Base-by-base conservation (phyloP, 2,888 invertebrate species). In the Halictus ligatus region DNA sequence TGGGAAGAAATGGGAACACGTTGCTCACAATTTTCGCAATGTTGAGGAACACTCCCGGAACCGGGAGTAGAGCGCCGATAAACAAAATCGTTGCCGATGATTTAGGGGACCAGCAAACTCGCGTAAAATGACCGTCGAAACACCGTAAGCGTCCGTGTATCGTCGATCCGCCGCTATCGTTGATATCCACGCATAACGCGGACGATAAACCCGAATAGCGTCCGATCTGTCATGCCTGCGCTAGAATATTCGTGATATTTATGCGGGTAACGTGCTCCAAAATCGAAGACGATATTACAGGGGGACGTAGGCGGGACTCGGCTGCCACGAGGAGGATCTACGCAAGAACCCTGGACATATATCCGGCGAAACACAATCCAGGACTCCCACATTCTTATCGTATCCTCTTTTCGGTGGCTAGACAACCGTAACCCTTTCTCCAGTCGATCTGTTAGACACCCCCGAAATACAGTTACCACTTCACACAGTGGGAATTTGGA, bases 401-500 rank as follows among this genome's bases (percentile, higher is more conserved):
- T 86, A 90, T 90, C 89, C 90, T 89, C 80, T 81, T 78, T 80
- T 80, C 86, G 79, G 89, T 87, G 78, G 78, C 71, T 79, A 77
- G 87, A 90, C 89, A 86, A 88, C 88, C 71, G 48, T 58, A 81
- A 40, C 78, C 79, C 67, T 18, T 78, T 80, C 82, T 75, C 84
- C n/a, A 58, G 35, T 12, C 69, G 40, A 69, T 40, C 40, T 21
- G 1, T 69, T 40, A 69, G 21, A 40, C 8, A 69, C 21, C 40
- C 29, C 10, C 4, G 1, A 69, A 21, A 12, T 35, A 58, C n/a
- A n/a, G n/a, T n/a, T n/a, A n/a, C n/a, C n/a, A n/a, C n/a, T n/a
- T n/a, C n/a, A n/a, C n/a, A n/a, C n/a, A n/a, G n/a, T n/a, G n/a
- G n/a, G n/a, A n/a, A n/a, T n/a, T n/a, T n/a, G n/a, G n/a, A n/a